Base-by-base conservation (phyloP, 2,113 vertebrate species). In the Pungitius pungitius region DNA sequence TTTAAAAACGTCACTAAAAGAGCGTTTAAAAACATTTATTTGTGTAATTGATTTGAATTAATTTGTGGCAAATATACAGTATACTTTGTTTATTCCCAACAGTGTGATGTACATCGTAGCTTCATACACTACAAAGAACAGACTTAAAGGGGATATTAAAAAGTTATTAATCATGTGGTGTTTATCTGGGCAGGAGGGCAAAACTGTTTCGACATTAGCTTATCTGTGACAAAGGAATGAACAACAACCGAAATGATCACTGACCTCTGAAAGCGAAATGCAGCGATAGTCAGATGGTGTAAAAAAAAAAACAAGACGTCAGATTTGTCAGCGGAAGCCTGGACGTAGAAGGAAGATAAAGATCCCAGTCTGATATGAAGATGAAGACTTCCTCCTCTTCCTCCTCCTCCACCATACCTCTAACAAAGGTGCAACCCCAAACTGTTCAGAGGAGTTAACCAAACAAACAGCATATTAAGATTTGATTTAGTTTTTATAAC, bases 171-270 rank as follows among this genome's bases (percentile, higher is more conserved):
- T 60, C 7, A 0, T 74, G 62, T 45, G 18, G 49, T 11, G 49
- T 88, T 85, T 73, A 83, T 82, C 73, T 61, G 78, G 51, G 57
- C 0, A 3, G 1, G 26, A 88, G 87, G 87, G 83, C 83, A 85
- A 84, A 84, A 47, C 77, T 77, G 85, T 68, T 86, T 87, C 89
- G 84, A 87, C 70, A 83, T 42, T 1, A 4, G 5, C 77, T 88
- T 87, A 87, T 90, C 77, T 75, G 15, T 61, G 74, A 57, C 59
- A 73, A 66, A 58, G 20, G 8, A 49, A 54, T 37, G 13, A 45
- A 73, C 13, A 62, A 40, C 33, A 68, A 15, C 63, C 82, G 24
- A 8, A 42, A 51, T 73, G 79, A 73, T 49, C 24, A 68, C 75
- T 83, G 45, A 45, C 6, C 9, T 24, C 20, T 37, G 56, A 52